Evolutionary conservation across 2,113 vertebrate species (phyloP), one percentile per base, ranked within the genome.

Genomic region (Myotis yumanensis): DNA sequence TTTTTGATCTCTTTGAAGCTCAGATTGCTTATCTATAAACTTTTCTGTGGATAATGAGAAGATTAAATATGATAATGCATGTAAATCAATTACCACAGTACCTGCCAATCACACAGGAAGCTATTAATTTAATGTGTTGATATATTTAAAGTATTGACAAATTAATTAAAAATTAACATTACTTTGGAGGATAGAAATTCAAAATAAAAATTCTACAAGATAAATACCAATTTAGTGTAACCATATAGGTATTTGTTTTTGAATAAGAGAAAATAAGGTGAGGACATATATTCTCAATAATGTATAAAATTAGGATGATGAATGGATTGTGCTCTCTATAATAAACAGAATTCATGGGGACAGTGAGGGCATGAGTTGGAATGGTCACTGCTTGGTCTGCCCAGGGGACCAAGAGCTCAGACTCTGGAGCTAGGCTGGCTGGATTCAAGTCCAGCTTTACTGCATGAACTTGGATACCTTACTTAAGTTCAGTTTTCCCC

Each of bases 161-260:
- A 51, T 35, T 69, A 88, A 68, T 79, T 90, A 68, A 83, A 87
- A 86, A 28, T 48, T 17, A 94, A 20, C 5, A 76, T 89, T 84
- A 62, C 51, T 77, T 72, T 22, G 5, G 2, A 4, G 3, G 4
- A n/a, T 72, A 18, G 43, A 86, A 57, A 91, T 86, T 96, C 2
- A 54, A 91, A 96, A 18, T 95, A 54, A 84, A 91, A 76, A 54
- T 96, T 87, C 20, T 37, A 59, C 59, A 89, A n/a, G 25, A 17
- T 81, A 64, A 81, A 69, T 51, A 64, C 30, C 11, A 48, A 35
- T 35, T 48, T 52, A 28, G 68, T 16, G 11, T 80, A 68, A 35
- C 51, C 5, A 32, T 84, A 5, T 52, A 83, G 14, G 66, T 68
- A 84, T 89, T 88, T 72, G 69, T 72, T 76, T 95, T 59, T n/a